Evolutionary conservation across 2,888 invertebrate genomes (phyloP).

Genomic region (Oeneis ivallda): DNA sequence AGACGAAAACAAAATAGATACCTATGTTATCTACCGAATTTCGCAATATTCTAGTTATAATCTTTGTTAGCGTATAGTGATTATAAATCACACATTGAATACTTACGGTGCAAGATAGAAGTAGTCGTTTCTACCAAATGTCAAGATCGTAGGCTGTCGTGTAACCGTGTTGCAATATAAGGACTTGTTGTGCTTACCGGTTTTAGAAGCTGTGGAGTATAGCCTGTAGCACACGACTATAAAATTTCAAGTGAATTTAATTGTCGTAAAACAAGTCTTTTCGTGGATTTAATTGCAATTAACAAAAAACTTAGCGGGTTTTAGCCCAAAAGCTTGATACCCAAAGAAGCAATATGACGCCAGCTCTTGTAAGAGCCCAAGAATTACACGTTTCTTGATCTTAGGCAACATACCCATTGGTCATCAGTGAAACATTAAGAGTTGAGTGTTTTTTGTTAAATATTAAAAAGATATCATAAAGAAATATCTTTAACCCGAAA

Average conservation of each 20-base stretch:
- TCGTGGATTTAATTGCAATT: not conserved
- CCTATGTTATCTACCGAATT: too few relatives aligned
- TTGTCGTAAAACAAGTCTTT: constrained; percentile 8
- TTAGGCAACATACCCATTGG: too few relatives aligned
- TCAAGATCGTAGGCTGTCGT: constrained; percentile 51
- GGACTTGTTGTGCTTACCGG: constrained; percentile 36
- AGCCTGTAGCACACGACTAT: constrained; percentile 1
- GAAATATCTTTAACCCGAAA: too few relatives aligned
- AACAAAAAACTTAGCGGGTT: not conserved
- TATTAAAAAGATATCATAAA: too few relatives aligned
- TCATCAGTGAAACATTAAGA: too few relatives aligned
- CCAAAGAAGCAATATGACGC: too few relatives aligned
- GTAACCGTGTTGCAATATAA: constrained; percentile 45
- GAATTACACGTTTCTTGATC: too few relatives aligned
- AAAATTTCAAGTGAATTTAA: constrained; percentile 12
- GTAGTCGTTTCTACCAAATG: constrained; percentile 47
- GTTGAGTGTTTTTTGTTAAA: too few relatives aligned
- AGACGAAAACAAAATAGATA: too few relatives aligned
- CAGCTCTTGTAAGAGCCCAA: too few relatives aligned
- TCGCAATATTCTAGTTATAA: not conserved
- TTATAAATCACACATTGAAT: constrained; percentile 9
- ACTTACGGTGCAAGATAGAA: constrained; percentile 22
- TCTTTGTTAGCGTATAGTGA: too few relatives aligned
- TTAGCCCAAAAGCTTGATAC: not conserved
- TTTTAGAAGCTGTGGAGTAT: constrained; percentile 16